Conservation (phyloP, 2,888 invertebrate species). For the Philopedon plagiatum region DNA sequence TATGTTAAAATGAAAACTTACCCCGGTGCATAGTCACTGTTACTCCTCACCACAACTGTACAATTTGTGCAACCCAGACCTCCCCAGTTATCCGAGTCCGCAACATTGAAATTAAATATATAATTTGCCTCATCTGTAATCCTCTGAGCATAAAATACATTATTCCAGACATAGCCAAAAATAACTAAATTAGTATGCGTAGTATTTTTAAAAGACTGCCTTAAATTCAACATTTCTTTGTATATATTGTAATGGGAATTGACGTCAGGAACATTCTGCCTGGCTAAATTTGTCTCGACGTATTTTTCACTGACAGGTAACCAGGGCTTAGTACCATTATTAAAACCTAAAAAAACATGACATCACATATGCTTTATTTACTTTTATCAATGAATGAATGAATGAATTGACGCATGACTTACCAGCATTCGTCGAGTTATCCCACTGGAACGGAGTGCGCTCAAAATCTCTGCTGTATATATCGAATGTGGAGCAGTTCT, state of each 20-base stretch:
- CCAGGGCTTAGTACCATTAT: conserved; percentile 72
- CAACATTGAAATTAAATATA: conserved; percentile 1
- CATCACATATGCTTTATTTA: background rate
- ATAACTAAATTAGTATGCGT: background rate
- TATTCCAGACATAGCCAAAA: too few relatives aligned
- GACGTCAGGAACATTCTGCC: conserved; percentile 64
- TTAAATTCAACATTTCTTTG: background rate
- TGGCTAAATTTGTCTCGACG: conserved; percentile 72
- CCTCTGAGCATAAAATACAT: background rate
- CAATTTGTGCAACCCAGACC: too few relatives aligned
- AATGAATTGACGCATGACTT: background rate
- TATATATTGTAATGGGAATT: conserved; percentile 8
- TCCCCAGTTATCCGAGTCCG: too few relatives aligned
- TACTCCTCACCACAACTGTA: conserved; percentile 7
- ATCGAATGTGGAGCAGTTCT: conserved; percentile 68
- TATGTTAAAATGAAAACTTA: background rate
- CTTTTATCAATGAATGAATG: background rate
- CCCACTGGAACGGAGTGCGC: conserved; percentile 89
- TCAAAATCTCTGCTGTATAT: conserved; percentile 78
- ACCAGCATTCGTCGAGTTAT: conserved; percentile 74
- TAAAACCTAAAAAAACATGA: conserved; percentile 66
- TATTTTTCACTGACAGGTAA: conserved; percentile 78
- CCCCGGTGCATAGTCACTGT: conserved; percentile 10
- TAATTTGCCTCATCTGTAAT: background rate
- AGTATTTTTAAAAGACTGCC: background rate